These are phyloP conservation scores for Conger conger DNA, from an alignment of 2,113 vertebrate species.

Conservation along the genomic window DNA sequence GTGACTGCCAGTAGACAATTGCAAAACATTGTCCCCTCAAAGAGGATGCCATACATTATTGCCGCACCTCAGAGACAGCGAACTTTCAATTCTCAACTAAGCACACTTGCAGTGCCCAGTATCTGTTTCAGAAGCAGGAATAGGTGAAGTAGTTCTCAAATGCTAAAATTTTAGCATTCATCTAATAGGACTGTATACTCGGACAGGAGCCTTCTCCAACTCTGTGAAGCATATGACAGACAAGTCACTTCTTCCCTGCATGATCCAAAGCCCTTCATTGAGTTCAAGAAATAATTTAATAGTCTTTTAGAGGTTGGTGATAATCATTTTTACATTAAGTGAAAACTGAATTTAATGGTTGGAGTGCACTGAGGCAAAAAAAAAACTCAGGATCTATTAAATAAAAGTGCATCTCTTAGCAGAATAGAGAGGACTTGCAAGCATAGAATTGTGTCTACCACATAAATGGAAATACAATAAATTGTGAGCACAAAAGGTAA, in stretches of 20 bases:
- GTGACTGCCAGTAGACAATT: too few relatives aligned
- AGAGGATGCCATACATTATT: too few relatives aligned
- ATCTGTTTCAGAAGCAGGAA: background rate
- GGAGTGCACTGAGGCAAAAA: slow-evolving; percentile 18
- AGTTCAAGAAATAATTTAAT: slow-evolving; percentile 43
- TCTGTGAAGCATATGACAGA: slow-evolving; percentile 12
- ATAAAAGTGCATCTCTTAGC: slow-evolving; percentile 28
- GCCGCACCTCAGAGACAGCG: too few relatives aligned
- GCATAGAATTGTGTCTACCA: slow-evolving; percentile 22
- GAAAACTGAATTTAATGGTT: slow-evolving; percentile 35
- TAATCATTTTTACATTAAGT: slow-evolving; percentile 36
- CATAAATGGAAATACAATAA: slow-evolving; percentile 28
- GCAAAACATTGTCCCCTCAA: too few relatives aligned
- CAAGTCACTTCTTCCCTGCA: slow-evolving; percentile 21
- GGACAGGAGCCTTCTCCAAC: background rate
- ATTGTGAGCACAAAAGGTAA: slow-evolving; percentile 25
- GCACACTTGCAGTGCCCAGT: too few relatives aligned
- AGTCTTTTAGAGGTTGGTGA: slow-evolving; percentile 35
- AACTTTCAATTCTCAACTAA: too few relatives aligned
- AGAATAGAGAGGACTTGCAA: slow-evolving; percentile 20
- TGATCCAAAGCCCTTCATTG: slow-evolving; percentile 34
- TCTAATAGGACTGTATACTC: slow-evolving; percentile 4
- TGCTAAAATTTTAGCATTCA: background rate
- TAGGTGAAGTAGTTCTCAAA: too few relatives aligned
- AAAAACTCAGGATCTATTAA: slow-evolving; percentile 30